These are phyloP conservation scores for Epicampocera succincta DNA, from an alignment of 2,888 invertebrate genomes.

Conservation along the genomic window DNA sequence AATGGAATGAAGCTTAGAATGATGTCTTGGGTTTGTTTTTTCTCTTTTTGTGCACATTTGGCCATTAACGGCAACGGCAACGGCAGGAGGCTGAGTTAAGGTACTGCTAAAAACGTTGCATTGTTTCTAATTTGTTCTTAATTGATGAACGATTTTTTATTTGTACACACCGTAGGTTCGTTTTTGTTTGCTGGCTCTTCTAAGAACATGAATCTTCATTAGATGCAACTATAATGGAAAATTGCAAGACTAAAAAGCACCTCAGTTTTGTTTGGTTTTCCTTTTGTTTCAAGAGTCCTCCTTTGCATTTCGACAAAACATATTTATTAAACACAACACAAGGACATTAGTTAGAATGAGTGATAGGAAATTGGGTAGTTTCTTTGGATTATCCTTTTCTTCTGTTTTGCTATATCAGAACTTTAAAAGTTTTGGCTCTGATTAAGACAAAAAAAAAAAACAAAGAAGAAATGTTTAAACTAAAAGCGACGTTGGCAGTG, in stretches of 20 bases:
- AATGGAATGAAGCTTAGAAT: conserved; percentile 66
- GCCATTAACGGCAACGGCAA: conserved; percentile 23
- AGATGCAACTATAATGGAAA: conserved; percentile 67
- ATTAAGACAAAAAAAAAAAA: conserved; percentile 9
- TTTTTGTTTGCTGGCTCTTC: conserved; percentile 18
- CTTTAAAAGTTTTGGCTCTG: conserved; percentile 46
- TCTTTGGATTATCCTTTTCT: conserved; percentile 41
- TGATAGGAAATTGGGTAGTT: conserved; percentile 50
- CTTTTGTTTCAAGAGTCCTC: conserved; percentile 1
- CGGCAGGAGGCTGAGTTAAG: conserved; percentile 14
- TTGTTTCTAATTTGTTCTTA: conserved; percentile 69
- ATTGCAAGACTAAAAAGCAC: conserved; percentile 45
- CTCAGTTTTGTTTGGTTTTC: conserved; percentile 29
- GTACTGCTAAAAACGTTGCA: conserved; percentile 4
- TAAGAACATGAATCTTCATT: conserved; percentile 65
- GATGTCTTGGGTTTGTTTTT: conserved; percentile 47
- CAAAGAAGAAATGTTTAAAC: conserved; percentile 7
- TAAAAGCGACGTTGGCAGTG: not conserved
- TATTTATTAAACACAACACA: conserved; percentile 39
- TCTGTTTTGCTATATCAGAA: too few species aligned
- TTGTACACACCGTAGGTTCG: conserved; percentile 20
- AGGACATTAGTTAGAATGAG: conserved; percentile 51
- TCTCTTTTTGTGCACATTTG: conserved; percentile 15
- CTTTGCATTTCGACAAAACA: conserved; percentile 24
- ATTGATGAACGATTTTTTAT: conserved; percentile 67